Evolutionary conservation across 2,797 vertebrate species (phyloP).

Genomic region (Megalops cyprinoides): DNA sequence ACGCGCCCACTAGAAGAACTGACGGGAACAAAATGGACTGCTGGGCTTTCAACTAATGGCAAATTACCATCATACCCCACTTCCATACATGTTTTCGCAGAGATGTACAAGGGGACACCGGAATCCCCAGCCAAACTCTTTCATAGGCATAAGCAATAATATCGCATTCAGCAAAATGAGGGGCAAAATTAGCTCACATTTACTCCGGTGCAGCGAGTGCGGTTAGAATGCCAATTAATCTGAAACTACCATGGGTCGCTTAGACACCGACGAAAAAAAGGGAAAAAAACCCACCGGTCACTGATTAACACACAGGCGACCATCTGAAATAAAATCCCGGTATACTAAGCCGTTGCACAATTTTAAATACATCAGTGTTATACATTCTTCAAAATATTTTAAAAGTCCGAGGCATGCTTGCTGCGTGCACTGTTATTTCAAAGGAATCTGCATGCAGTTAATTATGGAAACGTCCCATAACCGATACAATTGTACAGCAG

Average conservation of each 20-base stretch:
- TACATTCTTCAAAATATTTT: conserved; percentile 10
- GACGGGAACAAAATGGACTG: not conserved
- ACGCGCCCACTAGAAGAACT: conserved; percentile 11
- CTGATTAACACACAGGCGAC: too few relatives aligned
- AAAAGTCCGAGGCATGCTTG: conserved; percentile 9
- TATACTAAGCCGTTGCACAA: too few relatives aligned
- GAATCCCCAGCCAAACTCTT: conserved; percentile 17
- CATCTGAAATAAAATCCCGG: too few relatives aligned
- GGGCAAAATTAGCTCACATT: not conserved
- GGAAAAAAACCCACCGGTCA: too few relatives aligned
- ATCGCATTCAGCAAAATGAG: conserved; percentile 6
- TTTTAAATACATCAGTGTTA: not conserved
- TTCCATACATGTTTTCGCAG: not conserved
- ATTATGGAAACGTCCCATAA: conserved; percentile 11
- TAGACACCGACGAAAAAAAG: too few relatives aligned
- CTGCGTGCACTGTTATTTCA: not conserved
- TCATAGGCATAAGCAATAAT: conserved; percentile 13
- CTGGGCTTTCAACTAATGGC: not conserved
- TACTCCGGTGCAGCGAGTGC: not conserved
- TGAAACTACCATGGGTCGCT: too few relatives aligned
- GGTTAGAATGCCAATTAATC: too few relatives aligned
- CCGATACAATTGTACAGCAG: not conserved
- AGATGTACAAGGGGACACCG: not conserved
- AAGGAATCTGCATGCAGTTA: conserved; percentile 15
- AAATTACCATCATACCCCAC: not conserved